Percentiles rank a stretch among this genome's conserved stretches.
Conservation (phyloP, 2,888 invertebrate genomes). For the Cheilosia pagana region DNA sequence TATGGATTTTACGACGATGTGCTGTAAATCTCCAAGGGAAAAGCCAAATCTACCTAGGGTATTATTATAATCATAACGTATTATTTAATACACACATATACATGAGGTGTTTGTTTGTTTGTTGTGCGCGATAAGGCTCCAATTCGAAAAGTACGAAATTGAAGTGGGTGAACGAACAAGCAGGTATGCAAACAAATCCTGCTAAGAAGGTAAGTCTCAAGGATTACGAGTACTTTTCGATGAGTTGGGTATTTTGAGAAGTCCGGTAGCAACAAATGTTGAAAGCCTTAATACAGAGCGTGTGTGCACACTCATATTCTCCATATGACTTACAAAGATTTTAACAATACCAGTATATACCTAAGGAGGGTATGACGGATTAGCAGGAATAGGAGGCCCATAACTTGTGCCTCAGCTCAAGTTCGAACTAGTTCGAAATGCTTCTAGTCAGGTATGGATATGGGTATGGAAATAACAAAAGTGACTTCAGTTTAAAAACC, state of each 20-base stretch:
- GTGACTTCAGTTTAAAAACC: too few relatives aligned
- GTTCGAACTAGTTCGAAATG: too few relatives aligned
- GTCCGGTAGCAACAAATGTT: background rate
- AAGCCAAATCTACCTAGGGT: constrained; percentile 24
- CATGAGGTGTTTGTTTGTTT: constrained; percentile 22
- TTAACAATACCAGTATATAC: too few relatives aligned
- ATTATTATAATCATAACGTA: constrained; percentile 42
- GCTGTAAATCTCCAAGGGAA: constrained; percentile 35
- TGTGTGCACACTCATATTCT: too few relatives aligned
- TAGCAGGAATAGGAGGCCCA: too few relatives aligned
- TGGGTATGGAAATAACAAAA: too few relatives aligned
- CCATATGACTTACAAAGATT: too few relatives aligned
- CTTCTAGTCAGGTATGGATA: too few relatives aligned
- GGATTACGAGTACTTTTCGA: constrained; percentile 21
- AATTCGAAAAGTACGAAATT: constrained; percentile 10
- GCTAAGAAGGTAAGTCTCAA: background rate
- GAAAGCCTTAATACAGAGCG: background rate
- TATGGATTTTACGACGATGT: constrained; percentile 45
- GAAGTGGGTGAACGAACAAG: constrained; percentile 2
- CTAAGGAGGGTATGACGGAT: too few relatives aligned
- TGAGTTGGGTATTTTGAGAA: constrained; percentile 2
- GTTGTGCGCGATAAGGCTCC: constrained; percentile 7
- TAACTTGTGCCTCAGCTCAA: too few relatives aligned
- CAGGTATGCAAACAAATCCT: constrained; percentile 4
- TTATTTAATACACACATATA: constrained; percentile 10